These are phyloP conservation scores for Intellagama lesueurii DNA, from an alignment of 2,797 vertebrate species.

Conservation along the genomic window DNA sequence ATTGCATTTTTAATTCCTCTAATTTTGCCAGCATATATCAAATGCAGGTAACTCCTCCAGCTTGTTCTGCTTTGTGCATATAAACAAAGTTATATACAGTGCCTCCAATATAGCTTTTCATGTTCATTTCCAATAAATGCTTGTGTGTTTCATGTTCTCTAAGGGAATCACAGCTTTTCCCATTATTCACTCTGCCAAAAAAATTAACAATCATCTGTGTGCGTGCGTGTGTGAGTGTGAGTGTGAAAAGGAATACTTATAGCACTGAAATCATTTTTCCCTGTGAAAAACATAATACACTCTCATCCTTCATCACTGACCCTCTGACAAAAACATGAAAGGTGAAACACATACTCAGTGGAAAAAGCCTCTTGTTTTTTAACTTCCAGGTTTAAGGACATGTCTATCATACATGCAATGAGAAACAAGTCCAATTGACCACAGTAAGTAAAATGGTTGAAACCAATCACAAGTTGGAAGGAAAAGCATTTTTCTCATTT, in stretches of 20 bases:
- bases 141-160: background rate
- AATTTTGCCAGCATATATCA: constrained; percentile 41
- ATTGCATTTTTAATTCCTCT: constrained; percentile 50
- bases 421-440: background rate
- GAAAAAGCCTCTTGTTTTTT: background rate
- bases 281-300: background rate
- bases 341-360: background rate
- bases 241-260: background rate
- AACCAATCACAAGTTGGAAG: background rate
- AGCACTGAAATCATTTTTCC: background rate
- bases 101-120: constrained; percentile 1
- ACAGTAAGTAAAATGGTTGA: background rate
- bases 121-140: constrained; percentile 13
- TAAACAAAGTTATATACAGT: background rate
- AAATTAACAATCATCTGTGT: constrained; percentile 15
- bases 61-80: background rate
- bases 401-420: background rate
- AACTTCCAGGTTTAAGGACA: background rate
- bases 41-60: background rate
- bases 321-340: constrained; percentile 1
- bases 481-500: background rate
- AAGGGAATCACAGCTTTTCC: background rate
- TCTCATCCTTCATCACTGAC: background rate
- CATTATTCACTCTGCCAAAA: background rate
- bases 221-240: too few relatives aligned